Conservation (phyloP, 2,888 invertebrate genomes). For the Drosophila atripex region DNA sequence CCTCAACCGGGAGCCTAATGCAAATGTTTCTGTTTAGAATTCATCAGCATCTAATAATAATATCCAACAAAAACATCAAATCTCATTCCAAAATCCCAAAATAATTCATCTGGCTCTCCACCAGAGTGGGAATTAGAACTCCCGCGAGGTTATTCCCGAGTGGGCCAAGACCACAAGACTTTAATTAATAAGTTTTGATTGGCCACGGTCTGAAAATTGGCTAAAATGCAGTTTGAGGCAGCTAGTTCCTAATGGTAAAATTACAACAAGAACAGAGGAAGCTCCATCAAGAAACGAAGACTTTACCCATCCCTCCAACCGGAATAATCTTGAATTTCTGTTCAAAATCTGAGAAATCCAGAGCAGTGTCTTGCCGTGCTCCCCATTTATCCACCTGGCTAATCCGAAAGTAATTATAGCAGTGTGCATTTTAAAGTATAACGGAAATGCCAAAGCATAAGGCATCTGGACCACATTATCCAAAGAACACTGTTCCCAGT, state of each 20-base stretch:
- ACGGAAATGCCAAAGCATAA: constrained; percentile 37
- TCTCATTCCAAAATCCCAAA: background rate
- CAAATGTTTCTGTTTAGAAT: background rate
- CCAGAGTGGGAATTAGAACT: background rate
- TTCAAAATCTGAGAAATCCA: background rate
- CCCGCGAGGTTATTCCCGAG: background rate
- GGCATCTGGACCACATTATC: constrained; percentile 28
- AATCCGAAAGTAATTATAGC: constrained; percentile 35
- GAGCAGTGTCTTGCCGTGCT: background rate
- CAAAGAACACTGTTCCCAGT: constrained; percentile 55
- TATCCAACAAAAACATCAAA: background rate
- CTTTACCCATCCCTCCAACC: constrained; percentile 7
- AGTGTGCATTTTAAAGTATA: constrained; percentile 33
- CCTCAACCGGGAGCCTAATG: background rate
- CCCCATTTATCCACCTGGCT: constrained; percentile 25
- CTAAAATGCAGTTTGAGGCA: background rate
- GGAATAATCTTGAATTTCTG: constrained; percentile 16
- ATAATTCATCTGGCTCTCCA: background rate
- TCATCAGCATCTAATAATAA: background rate
- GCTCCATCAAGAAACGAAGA: constrained; percentile 6
- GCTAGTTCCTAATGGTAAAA: background rate
- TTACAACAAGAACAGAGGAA: background rate
- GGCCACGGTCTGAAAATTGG: background rate
- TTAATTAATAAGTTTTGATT: constrained; percentile 7
- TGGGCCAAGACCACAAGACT: background rate